Conservation (phyloP, 2,113 vertebrate species). For the Eptatretus burgeri region DNA sequence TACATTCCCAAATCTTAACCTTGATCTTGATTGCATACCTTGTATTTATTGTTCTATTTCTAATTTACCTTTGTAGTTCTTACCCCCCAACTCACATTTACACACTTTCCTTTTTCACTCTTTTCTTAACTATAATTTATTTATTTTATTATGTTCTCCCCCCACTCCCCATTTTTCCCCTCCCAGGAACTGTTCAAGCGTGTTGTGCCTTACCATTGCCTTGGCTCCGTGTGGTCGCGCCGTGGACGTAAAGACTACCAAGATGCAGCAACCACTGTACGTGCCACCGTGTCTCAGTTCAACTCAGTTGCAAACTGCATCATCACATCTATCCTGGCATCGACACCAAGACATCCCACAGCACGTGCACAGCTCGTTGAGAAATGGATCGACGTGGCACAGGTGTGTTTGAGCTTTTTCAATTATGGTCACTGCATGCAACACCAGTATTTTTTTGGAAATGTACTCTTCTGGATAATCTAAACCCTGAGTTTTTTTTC, state of each 20-base stretch:
- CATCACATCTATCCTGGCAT: constrained; percentile 29
- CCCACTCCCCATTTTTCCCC: neutral
- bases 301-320: constrained; percentile 37
- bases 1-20: too few relatives aligned
- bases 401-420: constrained; percentile 18
- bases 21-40: neutral
- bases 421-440: neutral
- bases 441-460: neutral
- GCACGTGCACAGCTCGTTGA: constrained; percentile 35
- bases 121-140: neutral
- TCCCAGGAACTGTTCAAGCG: constrained; percentile 32
- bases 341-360: constrained; percentile 12
- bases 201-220: constrained; percentile 37
- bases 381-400: constrained; percentile 45
- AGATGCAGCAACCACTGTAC: constrained; percentile 29
- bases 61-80: too few relatives aligned
- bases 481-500: too few relatives aligned
- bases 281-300: constrained; percentile 48
- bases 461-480: too few relatives aligned
- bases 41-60: neutral
- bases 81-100: neutral
- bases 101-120: too few relatives aligned
- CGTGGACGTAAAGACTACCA: constrained; percentile 37
- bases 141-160: too few relatives aligned
- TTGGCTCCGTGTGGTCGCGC: constrained; percentile 57